Conservation (phyloP, 2,888 invertebrate species). For the Pyrrhosoma nymphula region DNA sequence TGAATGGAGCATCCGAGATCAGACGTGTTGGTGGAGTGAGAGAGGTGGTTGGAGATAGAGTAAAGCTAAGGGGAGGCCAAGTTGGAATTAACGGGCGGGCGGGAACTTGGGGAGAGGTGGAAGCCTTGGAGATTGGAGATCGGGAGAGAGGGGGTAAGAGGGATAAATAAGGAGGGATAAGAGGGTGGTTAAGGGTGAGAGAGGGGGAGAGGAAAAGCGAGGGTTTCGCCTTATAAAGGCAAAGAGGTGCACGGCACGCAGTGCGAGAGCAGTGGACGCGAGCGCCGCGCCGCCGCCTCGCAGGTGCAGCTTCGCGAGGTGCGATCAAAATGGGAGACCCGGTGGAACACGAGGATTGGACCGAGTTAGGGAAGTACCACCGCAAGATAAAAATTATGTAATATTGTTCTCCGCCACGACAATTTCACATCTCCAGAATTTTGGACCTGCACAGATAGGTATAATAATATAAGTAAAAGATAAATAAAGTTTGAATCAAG, state of each 20-base stretch:
- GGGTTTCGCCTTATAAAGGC: slow-evolving; percentile 15
- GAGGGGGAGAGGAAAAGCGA: not conserved
- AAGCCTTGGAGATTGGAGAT: not conserved
- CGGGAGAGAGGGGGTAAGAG: not conserved
- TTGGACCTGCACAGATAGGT: too few species aligned
- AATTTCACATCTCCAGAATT: too few species aligned
- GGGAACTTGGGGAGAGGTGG: not conserved
- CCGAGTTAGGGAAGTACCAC: not conserved
- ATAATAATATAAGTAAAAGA: too few species aligned
- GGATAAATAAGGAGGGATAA: not conserved
- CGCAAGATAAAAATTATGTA: too few species aligned
- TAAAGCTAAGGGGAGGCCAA: not conserved
- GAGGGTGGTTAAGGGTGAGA: not conserved
- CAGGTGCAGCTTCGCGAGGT: not conserved
- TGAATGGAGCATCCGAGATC: not conserved
- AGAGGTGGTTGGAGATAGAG: not conserved
- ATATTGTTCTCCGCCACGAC: too few species aligned
- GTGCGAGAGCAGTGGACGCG: not conserved
- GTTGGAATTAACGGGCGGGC: slow-evolving; percentile 8
- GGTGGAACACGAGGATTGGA: not conserved
- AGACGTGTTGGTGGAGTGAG: not conserved
- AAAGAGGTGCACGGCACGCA: not conserved
- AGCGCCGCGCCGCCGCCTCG: not conserved
- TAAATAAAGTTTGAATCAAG: too few species aligned
- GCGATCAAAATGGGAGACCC: not conserved